Evolutionary conservation across 2,113 vertebrate genomes (phyloP).

Genomic region (Phrynosoma blainvillii): DNA sequence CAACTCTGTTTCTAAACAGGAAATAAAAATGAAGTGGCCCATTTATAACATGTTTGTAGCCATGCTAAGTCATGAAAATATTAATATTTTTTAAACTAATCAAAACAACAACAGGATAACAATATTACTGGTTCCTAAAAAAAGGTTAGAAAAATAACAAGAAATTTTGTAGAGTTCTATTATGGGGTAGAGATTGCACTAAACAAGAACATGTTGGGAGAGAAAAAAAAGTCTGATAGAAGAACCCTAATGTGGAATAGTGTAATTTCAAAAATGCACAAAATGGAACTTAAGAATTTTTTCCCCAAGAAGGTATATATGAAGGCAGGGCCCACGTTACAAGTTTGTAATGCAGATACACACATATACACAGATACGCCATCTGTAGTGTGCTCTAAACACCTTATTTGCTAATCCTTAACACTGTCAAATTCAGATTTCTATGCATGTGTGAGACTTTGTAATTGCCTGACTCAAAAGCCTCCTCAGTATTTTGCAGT

Average conservation of each 20-base stretch:
- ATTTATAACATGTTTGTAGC: neutral
- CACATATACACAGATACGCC: slow-evolving; percentile 17
- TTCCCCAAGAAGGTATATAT: neutral
- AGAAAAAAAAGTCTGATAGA: neutral
- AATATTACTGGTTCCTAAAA: neutral
- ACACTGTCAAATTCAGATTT: slow-evolving; percentile 20
- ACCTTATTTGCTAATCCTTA: slow-evolving; percentile 24
- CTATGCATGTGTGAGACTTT: slow-evolving; percentile 29
- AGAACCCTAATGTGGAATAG: neutral
- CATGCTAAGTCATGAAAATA: neutral
- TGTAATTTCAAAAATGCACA: neutral
- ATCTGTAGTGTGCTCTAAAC: neutral
- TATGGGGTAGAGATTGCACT: neutral
- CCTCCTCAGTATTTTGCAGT: slow-evolving; percentile 50
- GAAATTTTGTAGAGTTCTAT: neutral
- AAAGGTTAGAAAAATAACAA: neutral
- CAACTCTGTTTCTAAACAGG: too few species aligned
- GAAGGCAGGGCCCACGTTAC: neutral
- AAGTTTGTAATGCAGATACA: neutral
- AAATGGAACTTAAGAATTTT: neutral
- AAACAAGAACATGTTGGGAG: neutral
- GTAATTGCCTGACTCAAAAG: slow-evolving; percentile 47
- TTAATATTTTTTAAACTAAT: neutral
- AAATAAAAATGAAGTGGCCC: neutral
- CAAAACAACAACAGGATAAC: neutral